Evolutionary conservation across 2,113 vertebrate species (phyloP).

Genomic region (Mormyrus iriodes): DNA sequence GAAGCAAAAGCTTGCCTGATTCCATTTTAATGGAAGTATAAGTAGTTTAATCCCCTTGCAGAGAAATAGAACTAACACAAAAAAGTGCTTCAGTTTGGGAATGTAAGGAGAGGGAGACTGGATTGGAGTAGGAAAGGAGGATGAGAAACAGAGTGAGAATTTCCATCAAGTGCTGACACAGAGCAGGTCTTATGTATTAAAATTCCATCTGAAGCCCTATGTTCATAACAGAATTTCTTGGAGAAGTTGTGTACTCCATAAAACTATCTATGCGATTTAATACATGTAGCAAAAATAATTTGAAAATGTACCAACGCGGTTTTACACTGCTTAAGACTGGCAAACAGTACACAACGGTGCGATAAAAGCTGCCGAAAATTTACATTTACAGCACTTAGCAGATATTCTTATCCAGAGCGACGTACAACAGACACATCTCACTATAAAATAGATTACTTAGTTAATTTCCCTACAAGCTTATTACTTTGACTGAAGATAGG

Average conservation of each 20-base stretch:
- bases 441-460: background rate
- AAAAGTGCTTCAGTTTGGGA: constrained; percentile 44
- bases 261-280: background rate
- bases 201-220: background rate
- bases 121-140: constrained; percentile 25
- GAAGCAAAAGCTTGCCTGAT: constrained; percentile 37
- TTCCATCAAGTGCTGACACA: background rate
- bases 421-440: no score
- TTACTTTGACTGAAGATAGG: background rate
- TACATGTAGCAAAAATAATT: background rate
- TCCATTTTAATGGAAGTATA: constrained; percentile 51
- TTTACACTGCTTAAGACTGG: background rate
- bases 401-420: no score
- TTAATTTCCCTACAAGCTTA: background rate
- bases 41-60: constrained; percentile 31
- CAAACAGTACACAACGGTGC: background rate
- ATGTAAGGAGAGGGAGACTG: constrained; percentile 22
- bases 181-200: background rate
- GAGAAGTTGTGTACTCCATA: background rate
- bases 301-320: background rate
- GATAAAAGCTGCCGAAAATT: background rate
- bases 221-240: background rate
- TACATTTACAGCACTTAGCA: no score
- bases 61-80: constrained; percentile 29
- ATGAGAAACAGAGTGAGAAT: constrained; percentile 15